Evolutionary conservation across 1,140 invertebrate genomes (phyloP).

Genomic region (Nephila pilipes): DNA sequence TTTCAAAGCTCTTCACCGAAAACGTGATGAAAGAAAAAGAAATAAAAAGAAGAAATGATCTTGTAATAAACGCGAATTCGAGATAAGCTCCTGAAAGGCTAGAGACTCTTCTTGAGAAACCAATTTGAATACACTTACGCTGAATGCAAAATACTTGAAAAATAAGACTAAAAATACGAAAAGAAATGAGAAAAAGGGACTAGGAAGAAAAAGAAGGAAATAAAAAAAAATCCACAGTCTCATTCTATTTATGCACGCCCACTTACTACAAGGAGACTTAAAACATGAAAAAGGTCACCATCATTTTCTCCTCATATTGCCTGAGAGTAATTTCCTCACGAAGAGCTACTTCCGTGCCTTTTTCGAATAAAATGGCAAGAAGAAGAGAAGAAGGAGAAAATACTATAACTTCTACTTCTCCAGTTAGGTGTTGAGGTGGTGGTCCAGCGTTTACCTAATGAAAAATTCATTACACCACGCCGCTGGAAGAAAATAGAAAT

Average conservation of each 20-base stretch:
- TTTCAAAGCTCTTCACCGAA: background rate
- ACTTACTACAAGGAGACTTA: constrained; percentile 48
- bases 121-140: constrained; percentile 65
- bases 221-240: constrained; percentile 12
- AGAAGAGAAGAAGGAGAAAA: constrained; percentile 19
- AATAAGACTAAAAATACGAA: constrained; percentile 37
- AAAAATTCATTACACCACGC: constrained; percentile 63
- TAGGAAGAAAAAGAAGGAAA: background rate
- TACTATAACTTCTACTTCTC: constrained; percentile 28
- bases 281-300: constrained; percentile 58
- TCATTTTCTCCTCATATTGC: constrained; percentile 63
- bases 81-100: constrained; percentile 13
- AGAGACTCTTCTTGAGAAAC: background rate
- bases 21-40: background rate
- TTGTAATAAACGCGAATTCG: constrained; percentile 41
- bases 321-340: constrained; percentile 56
- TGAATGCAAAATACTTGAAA: constrained; percentile 60
- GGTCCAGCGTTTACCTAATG: constrained; percentile 61
- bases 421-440: constrained; percentile 50
- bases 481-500: constrained; percentile 32
- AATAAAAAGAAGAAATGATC: background rate
- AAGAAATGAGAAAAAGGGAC: background rate
- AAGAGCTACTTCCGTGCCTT: constrained; percentile 48
- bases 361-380: constrained; percentile 53
- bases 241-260: constrained; percentile 52